Evolutionary conservation across 2,113 vertebrate genomes (phyloP).

Genomic region (Hydrochoerus hydrochaeris): DNA sequence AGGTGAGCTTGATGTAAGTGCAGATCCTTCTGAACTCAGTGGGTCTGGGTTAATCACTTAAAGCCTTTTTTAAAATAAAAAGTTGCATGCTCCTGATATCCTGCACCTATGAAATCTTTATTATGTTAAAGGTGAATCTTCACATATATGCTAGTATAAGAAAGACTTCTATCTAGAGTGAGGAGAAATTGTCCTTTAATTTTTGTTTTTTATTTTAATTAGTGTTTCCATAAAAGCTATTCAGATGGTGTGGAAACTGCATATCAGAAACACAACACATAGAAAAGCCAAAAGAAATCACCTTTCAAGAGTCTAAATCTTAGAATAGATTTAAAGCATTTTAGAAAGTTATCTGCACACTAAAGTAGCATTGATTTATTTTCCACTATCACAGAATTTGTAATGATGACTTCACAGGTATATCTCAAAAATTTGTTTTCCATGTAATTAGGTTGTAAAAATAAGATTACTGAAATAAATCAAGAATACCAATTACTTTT

Average conservation of each 20-base stretch:
- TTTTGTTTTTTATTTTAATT: not conserved
- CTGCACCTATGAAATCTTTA: constrained; percentile 32
- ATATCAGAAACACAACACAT: not conserved
- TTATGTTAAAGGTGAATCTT: not conserved
- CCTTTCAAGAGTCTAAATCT: constrained; percentile 11
- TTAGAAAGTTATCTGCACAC: constrained; percentile 14
- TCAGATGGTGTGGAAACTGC: not conserved
- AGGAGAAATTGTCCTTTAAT: not conserved
- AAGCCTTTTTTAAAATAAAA: constrained; percentile 5
- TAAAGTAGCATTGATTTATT: constrained; percentile 40
- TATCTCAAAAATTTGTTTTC: not conserved
- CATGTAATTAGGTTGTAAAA: constrained; percentile 45
- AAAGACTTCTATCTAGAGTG: not conserved
- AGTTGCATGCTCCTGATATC: not conserved
- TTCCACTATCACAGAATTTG: constrained; percentile 43
- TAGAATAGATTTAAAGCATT: not conserved
- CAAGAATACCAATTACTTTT: constrained; percentile 43
- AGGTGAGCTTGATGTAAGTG: not conserved
- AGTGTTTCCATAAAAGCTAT: not conserved
- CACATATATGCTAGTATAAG: not conserved
- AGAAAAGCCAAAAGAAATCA: not conserved
- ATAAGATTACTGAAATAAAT: constrained; percentile 37
- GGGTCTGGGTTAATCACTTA: not conserved
- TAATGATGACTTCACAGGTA: constrained; percentile 49
- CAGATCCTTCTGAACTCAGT: not conserved